These are phyloP conservation scores for Noctua janthe DNA, from an alignment of 2,888 invertebrate species.

Conservation along the genomic window DNA sequence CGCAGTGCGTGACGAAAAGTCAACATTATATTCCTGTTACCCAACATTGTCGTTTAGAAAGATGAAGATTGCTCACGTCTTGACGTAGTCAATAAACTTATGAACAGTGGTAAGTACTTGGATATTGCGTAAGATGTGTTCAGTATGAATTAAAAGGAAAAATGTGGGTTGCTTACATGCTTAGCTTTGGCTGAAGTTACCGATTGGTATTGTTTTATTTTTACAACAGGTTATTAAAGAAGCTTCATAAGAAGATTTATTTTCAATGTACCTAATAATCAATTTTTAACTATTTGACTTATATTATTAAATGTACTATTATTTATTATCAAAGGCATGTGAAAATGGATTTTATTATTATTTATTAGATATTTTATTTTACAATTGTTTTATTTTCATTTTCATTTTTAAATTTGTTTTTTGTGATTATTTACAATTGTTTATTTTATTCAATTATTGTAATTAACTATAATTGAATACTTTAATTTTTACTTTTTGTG, in stretches of 20 bases:
- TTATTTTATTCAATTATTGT: too few relatives aligned
- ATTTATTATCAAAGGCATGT: too few relatives aligned
- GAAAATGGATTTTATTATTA: too few relatives aligned
- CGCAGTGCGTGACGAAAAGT: slow-evolving; percentile 44
- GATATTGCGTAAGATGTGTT: slow-evolving; percentile 28
- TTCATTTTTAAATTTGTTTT: too few relatives aligned
- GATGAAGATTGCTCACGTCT: slow-evolving; percentile 66
- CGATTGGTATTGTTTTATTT: not conserved
- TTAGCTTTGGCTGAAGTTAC: not conserved
- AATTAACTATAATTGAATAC: too few relatives aligned
- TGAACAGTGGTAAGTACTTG: slow-evolving; percentile 31
- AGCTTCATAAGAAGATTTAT: not conserved
- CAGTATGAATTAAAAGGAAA: not conserved
- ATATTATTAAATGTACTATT: too few relatives aligned
- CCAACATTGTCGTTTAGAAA: slow-evolving; percentile 22
- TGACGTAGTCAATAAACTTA: slow-evolving; percentile 41
- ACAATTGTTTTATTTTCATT: too few relatives aligned
- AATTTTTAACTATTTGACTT: too few relatives aligned
- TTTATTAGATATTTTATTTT: too few relatives aligned
- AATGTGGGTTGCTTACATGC: not conserved
- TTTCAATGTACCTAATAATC: too few relatives aligned
- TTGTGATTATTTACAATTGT: too few relatives aligned
- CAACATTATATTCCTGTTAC: slow-evolving; percentile 53
- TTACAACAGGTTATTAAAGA: not conserved
- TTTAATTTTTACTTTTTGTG: too few relatives aligned